Percentiles rank a stretch among this genome's conserved stretches.
Evolutionary conservation across 2,888 invertebrate genomes (phyloP).

Genomic region (Watsonalla cultraria): DNA sequence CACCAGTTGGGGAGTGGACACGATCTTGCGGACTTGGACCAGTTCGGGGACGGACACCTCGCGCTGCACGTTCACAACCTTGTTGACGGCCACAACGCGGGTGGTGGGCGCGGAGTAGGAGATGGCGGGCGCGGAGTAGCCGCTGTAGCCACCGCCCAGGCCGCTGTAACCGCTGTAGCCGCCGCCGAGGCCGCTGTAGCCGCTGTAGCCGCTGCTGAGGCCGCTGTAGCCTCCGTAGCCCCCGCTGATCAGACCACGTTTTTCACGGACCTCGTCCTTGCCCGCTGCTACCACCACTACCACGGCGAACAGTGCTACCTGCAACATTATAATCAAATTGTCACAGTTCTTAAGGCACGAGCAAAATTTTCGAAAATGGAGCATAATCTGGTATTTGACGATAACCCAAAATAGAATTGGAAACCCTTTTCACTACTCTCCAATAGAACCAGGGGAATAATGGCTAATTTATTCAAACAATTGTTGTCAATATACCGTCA

Average conservation of each 20-base stretch:
- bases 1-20: conserved; percentile 49
- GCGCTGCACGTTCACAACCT: conserved; percentile 39
- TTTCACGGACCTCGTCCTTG: conserved; percentile 15
- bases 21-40: conserved; percentile 38
- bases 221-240: conserved; percentile 4
- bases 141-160: conserved; percentile 6
- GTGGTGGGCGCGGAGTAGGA: conserved; percentile 24
- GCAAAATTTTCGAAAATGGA: too few relatives aligned
- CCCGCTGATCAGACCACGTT: conserved; percentile 20
- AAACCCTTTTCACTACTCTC: too few relatives aligned
- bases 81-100: conserved; percentile 35
- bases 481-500: too few relatives aligned
- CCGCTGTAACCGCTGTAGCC: conserved; percentile 10
- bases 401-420: too few relatives aligned
- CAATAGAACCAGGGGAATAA: too few relatives aligned
- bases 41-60: conserved; percentile 38
- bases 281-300: conserved; percentile 23
- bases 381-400: too few relatives aligned
- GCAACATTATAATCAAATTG: conserved; percentile 9
- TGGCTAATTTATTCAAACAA: too few relatives aligned
- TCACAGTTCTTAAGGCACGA: neutral
- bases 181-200: conserved; percentile 9
- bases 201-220: conserved; percentile 10
- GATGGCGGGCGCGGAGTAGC: conserved; percentile 12
- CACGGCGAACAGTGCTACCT: conserved; percentile 28